Conservation (phyloP, 2,888 invertebrate species). For the Heteropelma amictum region DNA sequence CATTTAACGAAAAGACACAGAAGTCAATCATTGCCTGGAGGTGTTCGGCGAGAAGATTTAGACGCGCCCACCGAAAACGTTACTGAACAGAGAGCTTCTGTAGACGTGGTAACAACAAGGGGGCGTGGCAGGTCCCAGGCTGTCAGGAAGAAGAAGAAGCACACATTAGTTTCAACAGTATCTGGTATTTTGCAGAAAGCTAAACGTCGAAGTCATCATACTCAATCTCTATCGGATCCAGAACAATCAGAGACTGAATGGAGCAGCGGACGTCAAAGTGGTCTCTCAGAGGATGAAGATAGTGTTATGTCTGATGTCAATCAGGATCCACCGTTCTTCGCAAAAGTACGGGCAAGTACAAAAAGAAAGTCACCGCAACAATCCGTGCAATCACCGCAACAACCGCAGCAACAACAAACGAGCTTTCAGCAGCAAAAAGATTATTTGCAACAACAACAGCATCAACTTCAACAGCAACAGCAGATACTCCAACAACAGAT, state of each 20-base stretch:
- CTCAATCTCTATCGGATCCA: conserved; percentile 86
- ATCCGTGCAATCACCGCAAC: conserved; percentile 56
- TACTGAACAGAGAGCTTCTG: conserved; percentile 67
- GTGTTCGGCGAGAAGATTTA: conserved; percentile 81
- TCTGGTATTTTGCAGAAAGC: conserved; percentile 92
- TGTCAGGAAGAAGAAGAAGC: conserved; percentile 86
- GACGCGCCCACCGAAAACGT: conserved; percentile 70
- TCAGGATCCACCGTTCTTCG: conserved; percentile 82
- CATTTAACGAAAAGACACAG: conserved; percentile 87
- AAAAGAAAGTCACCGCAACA: conserved; percentile 70
- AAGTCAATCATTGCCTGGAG: conserved; percentile 89
- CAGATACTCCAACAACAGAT: conserved; percentile 71
- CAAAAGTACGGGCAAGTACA: conserved; percentile 81
- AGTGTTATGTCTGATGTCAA: conserved; percentile 85
- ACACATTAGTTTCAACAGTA: conserved; percentile 89
- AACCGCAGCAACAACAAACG: conserved; percentile 57
- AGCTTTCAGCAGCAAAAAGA: conserved; percentile 78
- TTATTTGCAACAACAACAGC: conserved; percentile 74
- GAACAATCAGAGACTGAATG: conserved; percentile 88
- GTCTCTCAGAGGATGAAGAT: conserved; percentile 84
- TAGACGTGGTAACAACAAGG: conserved; percentile 63
- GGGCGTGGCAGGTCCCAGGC: conserved; percentile 66
- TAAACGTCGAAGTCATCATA: conserved; percentile 82
- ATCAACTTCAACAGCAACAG: conserved; percentile 62
- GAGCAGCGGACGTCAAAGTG: conserved; percentile 85